A percentile compares a stretch with the other conserved stretches of the same genome.
phyloP scores from a whole-genome alignment of 2,113 vertebrate species.

The Eurystomus gularis region DNA sequence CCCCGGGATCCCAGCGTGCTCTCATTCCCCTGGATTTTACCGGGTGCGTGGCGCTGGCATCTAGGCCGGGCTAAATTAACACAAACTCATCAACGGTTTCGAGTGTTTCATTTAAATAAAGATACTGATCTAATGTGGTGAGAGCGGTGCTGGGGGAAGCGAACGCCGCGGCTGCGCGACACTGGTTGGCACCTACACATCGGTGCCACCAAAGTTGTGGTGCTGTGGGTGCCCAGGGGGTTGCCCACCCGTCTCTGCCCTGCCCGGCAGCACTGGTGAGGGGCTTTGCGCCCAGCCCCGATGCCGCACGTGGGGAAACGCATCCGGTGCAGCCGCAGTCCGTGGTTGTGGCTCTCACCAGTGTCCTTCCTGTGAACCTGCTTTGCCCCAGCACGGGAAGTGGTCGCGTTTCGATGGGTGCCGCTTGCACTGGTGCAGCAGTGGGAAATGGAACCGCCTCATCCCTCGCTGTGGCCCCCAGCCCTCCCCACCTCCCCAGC shows the following conservation, averaged over 20 bases:
- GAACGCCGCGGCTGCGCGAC: too few species aligned
- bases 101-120: too few species aligned
- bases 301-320: accelerated
- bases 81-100: too few species aligned
- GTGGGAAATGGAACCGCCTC: accelerated
- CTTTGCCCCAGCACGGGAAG: neutral
- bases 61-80: neutral
- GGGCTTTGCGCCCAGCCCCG: neutral
- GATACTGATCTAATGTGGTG: accelerated
- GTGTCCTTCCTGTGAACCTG: neutral
- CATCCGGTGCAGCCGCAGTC: neutral
- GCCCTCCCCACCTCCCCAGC: accelerated
- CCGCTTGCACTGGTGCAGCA: accelerated
- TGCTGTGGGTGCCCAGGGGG: too few species aligned
- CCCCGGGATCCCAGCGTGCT: accelerated
- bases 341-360: too few species aligned
- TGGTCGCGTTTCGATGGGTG: neutral
- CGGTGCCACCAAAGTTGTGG: too few species aligned
- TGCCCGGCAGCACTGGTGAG: neutral
- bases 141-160: neutral
- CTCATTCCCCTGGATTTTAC: neutral
- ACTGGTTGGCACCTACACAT: too few species aligned
- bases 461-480: neutral
- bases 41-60: too few species aligned
- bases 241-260: too few species aligned